phyloP scores from a whole-genome alignment of 1,140 invertebrate species.

The Phocides pigmalion region DNA sequence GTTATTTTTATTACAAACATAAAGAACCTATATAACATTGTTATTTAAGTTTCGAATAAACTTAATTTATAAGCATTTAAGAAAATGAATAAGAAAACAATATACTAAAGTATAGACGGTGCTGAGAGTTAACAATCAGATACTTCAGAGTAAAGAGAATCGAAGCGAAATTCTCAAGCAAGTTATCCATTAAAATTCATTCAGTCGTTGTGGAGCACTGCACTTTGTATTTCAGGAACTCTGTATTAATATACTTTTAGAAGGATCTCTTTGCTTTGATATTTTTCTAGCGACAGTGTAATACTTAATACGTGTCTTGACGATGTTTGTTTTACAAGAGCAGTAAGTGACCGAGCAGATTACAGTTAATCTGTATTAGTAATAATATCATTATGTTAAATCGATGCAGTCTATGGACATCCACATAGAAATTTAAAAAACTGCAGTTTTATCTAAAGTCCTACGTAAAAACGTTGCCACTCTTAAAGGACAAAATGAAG shows the following conservation, averaged over 20 bases:
- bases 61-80: neutral
- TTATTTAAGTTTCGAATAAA: neutral
- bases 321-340: too few species aligned
- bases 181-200: conserved; percentile 58
- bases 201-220: conserved; percentile 41
- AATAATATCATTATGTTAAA: too few species aligned
- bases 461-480: too few species aligned
- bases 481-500: too few species aligned
- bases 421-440: too few species aligned
- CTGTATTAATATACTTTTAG: neutral
- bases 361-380: too few species aligned
- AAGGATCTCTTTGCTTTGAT: neutral
- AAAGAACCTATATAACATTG: too few species aligned
- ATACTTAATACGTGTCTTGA: too few species aligned
- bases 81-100: neutral
- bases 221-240: conserved; percentile 34
- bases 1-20: too few species aligned
- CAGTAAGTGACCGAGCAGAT: too few species aligned
- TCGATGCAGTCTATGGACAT: too few species aligned
- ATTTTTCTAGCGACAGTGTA: neutral
- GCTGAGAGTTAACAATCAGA: conserved; percentile 16
- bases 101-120: neutral
- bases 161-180: conserved; percentile 38
- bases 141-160: conserved; percentile 24
- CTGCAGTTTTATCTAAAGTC: too few species aligned